These are phyloP conservation scores for Drosophila baimaii DNA, from an alignment of 1,140 invertebrate species.

Conservation along the genomic window DNA sequence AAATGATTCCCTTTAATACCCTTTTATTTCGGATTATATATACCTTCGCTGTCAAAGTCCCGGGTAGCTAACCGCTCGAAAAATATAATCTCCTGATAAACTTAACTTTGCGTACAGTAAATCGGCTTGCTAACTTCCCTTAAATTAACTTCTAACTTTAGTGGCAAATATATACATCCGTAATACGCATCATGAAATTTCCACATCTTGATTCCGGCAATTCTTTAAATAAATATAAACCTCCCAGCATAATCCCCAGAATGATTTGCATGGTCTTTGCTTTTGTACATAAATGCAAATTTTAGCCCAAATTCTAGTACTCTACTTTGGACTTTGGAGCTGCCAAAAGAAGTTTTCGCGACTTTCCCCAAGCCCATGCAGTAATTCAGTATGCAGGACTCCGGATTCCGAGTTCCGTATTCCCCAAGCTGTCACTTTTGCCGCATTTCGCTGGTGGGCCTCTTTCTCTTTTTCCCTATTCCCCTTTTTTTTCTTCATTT, in stretches of 20 bases:
- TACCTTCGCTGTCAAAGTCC: too few species aligned
- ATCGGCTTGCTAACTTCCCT: too few species aligned
- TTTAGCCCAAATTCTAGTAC: constrained; percentile 42
- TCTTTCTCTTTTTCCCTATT: constrained; percentile 23
- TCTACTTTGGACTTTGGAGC: constrained; percentile 30
- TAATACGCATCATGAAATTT: too few species aligned
- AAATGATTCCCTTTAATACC: too few species aligned
- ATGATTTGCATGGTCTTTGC: constrained; percentile 39
- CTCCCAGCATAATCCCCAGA: constrained; percentile 15
- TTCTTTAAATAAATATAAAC: constrained; percentile 11
- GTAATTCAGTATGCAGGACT: constrained; percentile 44
- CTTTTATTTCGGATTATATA: too few species aligned
- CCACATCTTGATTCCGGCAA: neutral
- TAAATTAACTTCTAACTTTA: too few species aligned
- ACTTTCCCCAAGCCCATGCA: constrained; percentile 15
- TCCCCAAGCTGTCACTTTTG: constrained; percentile 53
- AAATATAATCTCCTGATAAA: too few species aligned
- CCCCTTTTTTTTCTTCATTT: neutral
- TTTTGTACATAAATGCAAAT: constrained; percentile 43
- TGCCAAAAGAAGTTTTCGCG: constrained; percentile 16
- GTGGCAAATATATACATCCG: neutral
- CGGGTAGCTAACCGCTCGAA: too few species aligned
- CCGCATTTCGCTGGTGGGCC: constrained; percentile 37
- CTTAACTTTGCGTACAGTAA: too few species aligned
- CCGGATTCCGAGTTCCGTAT: constrained; percentile 12